These are phyloP conservation scores for Helarctos malayanus DNA, from an alignment of 2,797 vertebrate genomes.

Conservation along the genomic window DNA sequence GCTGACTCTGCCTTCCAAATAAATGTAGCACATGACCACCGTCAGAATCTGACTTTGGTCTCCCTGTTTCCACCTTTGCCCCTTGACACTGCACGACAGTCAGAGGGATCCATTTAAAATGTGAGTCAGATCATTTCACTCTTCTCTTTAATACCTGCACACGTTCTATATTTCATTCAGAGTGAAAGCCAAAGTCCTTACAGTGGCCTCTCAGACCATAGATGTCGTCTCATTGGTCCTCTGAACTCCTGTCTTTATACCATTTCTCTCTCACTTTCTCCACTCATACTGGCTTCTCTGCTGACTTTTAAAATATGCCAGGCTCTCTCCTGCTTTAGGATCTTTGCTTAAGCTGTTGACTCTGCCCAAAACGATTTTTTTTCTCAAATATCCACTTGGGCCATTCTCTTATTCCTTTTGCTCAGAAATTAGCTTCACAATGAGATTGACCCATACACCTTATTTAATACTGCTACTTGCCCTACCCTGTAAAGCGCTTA, in stretches of 20 bases:
- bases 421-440: neutral
- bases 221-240: neutral
- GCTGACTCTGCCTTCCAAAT: constrained; percentile 23
- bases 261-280: neutral
- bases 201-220: neutral
- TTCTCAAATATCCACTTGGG: neutral
- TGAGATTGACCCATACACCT: neutral
- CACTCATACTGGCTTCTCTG: neutral
- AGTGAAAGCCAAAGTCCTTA: neutral
- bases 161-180: neutral
- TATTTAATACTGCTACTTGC: neutral
- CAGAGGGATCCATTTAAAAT: neutral
- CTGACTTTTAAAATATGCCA: neutral
- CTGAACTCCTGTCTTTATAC: neutral
- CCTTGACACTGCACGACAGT: neutral
- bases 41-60: neutral
- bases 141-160: neutral
- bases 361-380: neutral
- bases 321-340: neutral
- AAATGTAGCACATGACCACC: neutral
- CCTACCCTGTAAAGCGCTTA: neutral
- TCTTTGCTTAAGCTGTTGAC: neutral
- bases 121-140: neutral
- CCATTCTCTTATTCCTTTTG: neutral
- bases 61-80: neutral